These are phyloP conservation scores for Tenthredo notha DNA, from an alignment of 2,888 invertebrate genomes.

Conservation along the genomic window DNA sequence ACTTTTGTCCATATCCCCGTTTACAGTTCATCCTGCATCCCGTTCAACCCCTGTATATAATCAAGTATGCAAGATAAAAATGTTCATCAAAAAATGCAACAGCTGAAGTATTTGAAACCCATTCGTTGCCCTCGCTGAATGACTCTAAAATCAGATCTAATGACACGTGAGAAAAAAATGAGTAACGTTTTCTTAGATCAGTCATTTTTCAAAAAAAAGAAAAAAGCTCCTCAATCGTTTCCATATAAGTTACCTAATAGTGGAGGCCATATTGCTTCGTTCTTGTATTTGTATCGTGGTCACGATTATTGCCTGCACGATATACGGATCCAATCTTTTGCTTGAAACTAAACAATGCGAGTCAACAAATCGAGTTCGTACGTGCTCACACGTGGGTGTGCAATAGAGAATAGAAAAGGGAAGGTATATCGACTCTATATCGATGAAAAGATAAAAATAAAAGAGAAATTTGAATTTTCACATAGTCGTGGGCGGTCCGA, in stretches of 20 bases:
- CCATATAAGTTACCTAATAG: background rate
- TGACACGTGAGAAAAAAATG: background rate
- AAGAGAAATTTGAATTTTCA: constrained; percentile 34
- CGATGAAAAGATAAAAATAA: constrained; percentile 3
- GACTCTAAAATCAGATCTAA: background rate
- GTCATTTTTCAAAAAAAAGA: background rate
- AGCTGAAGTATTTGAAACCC: background rate
- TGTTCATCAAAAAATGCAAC: background rate
- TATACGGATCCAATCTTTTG: constrained; percentile 34
- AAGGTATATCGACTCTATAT: background rate
- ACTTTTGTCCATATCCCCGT: background rate
- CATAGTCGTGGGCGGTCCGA: constrained; percentile 42
- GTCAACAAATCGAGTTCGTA: constrained; percentile 42
- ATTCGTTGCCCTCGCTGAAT: background rate
- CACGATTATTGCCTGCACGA: constrained; percentile 23
- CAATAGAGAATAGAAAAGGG: constrained; percentile 2
- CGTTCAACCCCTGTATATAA: background rate
- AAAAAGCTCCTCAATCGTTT: background rate
- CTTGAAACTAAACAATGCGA: constrained; percentile 22
- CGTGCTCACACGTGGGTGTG: constrained; percentile 15
- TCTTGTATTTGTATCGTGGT: constrained; percentile 35
- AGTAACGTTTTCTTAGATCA: background rate
- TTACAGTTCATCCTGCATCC: background rate
- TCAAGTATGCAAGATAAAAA: background rate
- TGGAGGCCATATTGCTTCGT: constrained; percentile 5